Percentiles rank a stretch among this genome's conserved stretches.
These are phyloP conservation scores for Aphelenchoides fujianensis DNA, from an alignment of 1,140 invertebrate genomes.

Conservation along the genomic window DNA sequence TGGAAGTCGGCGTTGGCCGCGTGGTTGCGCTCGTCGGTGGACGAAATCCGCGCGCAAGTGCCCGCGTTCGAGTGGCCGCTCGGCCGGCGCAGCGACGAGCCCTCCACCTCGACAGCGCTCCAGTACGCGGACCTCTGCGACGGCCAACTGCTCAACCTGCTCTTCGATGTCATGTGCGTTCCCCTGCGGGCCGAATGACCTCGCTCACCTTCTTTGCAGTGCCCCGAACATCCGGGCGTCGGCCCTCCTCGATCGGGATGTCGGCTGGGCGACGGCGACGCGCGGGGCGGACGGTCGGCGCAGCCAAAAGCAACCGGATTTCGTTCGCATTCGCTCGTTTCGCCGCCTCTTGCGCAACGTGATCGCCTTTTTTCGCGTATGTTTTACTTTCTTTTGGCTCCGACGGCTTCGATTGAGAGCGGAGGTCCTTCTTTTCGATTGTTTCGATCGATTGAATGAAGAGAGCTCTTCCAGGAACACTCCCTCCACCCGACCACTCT, in stretches of 20 bases:
- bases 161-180: conserved; percentile 4
- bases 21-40: neutral
- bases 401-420: neutral
- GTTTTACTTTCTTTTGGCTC: no score
- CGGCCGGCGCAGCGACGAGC: neutral
- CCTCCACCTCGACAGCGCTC: neutral
- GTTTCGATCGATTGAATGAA: neutral
- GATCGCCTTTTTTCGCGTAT: neutral
- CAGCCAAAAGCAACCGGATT: neutral
- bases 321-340: neutral
- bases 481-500: neutral
- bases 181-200: no score
- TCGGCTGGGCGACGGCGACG: no score
- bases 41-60: no score
- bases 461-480: neutral
- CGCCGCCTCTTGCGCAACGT: neutral
- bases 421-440: neutral
- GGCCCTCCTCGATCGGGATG: no score
- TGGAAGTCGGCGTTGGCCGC: neutral
- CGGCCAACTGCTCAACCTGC: neutral
- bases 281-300: no score
- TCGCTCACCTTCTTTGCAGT: no score
- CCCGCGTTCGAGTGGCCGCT: no score
- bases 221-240: no score
- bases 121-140: neutral